These are phyloP conservation scores for Corvus moneduloides DNA, from an alignment of 2,113 vertebrate genomes.

Conservation along the genomic window DNA sequence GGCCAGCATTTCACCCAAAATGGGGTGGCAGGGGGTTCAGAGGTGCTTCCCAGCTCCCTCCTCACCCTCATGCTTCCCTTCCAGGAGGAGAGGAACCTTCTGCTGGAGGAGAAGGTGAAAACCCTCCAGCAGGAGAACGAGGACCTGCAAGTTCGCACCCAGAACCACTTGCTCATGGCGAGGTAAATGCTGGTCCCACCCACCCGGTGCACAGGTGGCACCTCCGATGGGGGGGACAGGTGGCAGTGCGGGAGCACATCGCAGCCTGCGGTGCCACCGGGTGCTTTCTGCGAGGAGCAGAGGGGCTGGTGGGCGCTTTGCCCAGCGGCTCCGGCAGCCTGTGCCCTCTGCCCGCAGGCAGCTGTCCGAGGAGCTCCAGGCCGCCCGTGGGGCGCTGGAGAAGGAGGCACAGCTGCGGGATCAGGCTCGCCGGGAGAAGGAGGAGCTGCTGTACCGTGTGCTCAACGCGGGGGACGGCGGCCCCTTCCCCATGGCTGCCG, in stretches of 20 bases:
- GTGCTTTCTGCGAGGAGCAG: accelerated
- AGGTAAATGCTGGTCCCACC: constrained; percentile 63
- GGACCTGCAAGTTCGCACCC: constrained; percentile 80
- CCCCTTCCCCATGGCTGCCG: constrained; percentile 59
- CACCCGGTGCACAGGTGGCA: not conserved
- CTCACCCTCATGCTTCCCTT: not conserved
- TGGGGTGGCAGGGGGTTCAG: accelerated
- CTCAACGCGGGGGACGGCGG: constrained; percentile 69
- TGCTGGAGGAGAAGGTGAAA: constrained; percentile 84
- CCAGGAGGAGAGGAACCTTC: constrained; percentile 83
- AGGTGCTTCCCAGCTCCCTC: not conserved
- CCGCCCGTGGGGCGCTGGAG: constrained; percentile 78
- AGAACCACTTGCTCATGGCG: constrained; percentile 77
- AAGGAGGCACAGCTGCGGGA: constrained; percentile 77
- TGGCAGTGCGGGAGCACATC: accelerated
- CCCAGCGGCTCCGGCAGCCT: accelerated
- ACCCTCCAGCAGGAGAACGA: constrained; percentile 87
- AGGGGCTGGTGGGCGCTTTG: accelerated
- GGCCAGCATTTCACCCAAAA: not conserved
- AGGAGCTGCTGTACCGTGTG: constrained; percentile 87
- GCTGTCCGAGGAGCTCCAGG: constrained; percentile 81
- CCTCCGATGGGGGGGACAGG: accelerated
- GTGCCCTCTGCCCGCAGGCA: constrained; percentile 71
- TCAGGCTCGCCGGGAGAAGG: constrained; percentile 83
- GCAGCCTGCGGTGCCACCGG: accelerated